Evolutionary conservation across 2,113 vertebrate genomes (phyloP), one percentile per base, ranked within the genome.

Genomic region (Toxotes chatareus): DNA sequence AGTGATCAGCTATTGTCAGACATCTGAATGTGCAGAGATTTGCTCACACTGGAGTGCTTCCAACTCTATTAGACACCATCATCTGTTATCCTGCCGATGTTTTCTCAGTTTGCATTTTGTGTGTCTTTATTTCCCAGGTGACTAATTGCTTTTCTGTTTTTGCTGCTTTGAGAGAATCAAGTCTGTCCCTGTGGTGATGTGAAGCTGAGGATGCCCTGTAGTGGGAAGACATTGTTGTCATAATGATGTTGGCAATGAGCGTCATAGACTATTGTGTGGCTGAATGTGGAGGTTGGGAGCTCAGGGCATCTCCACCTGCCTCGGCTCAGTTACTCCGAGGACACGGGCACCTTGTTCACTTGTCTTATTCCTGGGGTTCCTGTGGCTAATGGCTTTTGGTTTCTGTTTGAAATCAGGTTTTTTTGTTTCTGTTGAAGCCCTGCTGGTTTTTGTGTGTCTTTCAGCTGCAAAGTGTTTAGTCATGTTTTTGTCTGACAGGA

Each of bases 401-500:
- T 60, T 44, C 77, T 32, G 8, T 60, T 63, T 36, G 69, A 27
- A 27, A 27, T 27, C 65, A 51, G 38, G 42, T 67, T 73, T 76
- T 17, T 66, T 72, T 27, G 14, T 42, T 27, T 21, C 3, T 34
- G 0, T 10, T 17, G 1, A 23, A 60, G 10, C 23, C 31, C 19
- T 47, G 51, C 46, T 68, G 44, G 3, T 49, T 62, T 69, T 36
- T 69, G 4, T 34, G 19, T 60, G 36, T 66, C 13, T 55, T 65
- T 61, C 73, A 80, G 57, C 60, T 53, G 5, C 2, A 70, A 34
- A 79, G 46, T 83, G 55, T 67, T 60, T 7, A 46, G n/a, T 67
- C 11, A 14, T 78, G 13, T 87, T 38, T 86, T 70, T 87, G 53
- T 91, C 32, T 73, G 80, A 23, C 75, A 99, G 98, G 97, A 99